Evolutionary conservation across 2,797 vertebrate genomes (phyloP).

Genomic region (Coregonus ussuriensis): DNA sequence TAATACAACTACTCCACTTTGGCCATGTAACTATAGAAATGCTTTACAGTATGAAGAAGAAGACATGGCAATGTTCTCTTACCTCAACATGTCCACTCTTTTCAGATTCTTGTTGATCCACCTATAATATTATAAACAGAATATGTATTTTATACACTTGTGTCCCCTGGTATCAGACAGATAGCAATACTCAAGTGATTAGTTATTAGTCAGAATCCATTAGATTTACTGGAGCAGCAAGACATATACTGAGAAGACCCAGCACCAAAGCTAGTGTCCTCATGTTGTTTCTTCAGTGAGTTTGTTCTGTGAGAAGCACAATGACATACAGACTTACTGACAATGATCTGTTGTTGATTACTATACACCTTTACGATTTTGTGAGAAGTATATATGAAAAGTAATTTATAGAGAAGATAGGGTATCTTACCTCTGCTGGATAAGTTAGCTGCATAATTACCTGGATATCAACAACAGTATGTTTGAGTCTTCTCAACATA

Average conservation of each 20-base stretch:
- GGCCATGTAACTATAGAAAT: background rate
- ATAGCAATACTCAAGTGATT: background rate
- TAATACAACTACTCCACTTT: background rate
- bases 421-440: background rate
- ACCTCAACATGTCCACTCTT: background rate
- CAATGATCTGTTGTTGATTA: background rate
- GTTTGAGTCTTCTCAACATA: no score
- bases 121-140: background rate
- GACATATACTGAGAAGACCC: background rate
- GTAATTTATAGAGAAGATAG: background rate
- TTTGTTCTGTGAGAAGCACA: slow-evolving; percentile 17
- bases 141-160: background rate
- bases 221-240: background rate
- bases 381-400: background rate
- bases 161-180: background rate
- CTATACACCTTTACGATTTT: background rate
- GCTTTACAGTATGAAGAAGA: background rate
- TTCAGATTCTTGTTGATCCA: background rate
- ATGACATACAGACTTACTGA: background rate
- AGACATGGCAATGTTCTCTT: background rate
- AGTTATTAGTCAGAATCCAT: background rate
- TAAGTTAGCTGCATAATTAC: background rate
- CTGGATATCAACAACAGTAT: no score
- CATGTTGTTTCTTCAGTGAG: background rate
- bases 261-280: background rate